Evolutionary conservation across 2,888 invertebrate species (phyloP).

Genomic region (Diadegma fenestrale): DNA sequence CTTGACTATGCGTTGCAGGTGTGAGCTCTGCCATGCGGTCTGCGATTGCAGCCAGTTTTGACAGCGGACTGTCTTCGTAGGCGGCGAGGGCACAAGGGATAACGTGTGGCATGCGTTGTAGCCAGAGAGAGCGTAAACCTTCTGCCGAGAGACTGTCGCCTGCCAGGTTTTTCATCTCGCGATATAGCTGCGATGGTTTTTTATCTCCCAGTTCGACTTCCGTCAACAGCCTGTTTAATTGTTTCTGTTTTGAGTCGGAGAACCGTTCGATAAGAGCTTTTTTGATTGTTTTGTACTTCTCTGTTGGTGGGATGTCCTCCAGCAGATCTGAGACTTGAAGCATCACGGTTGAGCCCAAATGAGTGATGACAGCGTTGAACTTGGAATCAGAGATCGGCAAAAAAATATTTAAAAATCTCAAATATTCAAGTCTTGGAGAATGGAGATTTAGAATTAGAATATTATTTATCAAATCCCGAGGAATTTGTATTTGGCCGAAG

Average conservation of each 20-base stretch:
- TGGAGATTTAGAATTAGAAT: no score
- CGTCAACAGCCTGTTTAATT: constrained; percentile 57
- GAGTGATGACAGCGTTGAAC: constrained; percentile 51
- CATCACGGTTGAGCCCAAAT: constrained; percentile 46
- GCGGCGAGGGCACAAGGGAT: constrained; percentile 36
- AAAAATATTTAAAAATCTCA: no score
- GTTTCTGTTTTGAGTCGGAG: constrained; percentile 65
- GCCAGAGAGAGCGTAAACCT: constrained; percentile 63
- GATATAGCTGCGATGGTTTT: constrained; percentile 65
- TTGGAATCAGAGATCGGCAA: no score
- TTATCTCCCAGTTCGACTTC: constrained; percentile 67
- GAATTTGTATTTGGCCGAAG: no score
- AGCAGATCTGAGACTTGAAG: constrained; percentile 61
- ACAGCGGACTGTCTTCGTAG: constrained; percentile 30
- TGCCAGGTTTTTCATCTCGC: constrained; percentile 67
- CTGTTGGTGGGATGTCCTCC: constrained; percentile 38
- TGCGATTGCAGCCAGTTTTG: constrained; percentile 50
- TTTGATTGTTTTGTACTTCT: constrained; percentile 65
- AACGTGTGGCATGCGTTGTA: constrained; percentile 58
- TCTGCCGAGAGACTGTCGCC: constrained; percentile 61
- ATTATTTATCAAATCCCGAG: no score
- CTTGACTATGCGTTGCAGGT: not conserved
- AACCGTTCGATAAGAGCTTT: constrained; percentile 58
- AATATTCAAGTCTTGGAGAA: no score
- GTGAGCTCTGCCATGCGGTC: constrained; percentile 47